phyloP scores from a whole-genome alignment of 2,888 invertebrate genomes.

The Liopterus haemorrhoidalis region DNA sequence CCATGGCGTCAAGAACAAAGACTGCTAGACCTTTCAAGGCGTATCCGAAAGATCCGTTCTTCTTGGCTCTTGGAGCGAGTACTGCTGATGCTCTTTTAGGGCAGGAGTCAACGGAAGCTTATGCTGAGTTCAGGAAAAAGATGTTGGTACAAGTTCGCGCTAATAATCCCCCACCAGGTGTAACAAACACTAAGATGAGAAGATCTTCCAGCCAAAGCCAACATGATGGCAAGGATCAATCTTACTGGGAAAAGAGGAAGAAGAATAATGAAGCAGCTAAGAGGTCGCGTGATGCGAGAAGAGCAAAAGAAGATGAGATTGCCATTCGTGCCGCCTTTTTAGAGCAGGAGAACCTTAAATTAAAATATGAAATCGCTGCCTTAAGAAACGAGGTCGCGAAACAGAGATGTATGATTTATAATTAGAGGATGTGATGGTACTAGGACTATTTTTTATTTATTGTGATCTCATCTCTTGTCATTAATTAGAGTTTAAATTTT shows the following conservation, averaged over 20 bases:
- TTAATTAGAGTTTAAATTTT: constrained; percentile 10
- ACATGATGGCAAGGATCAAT: constrained; percentile 58
- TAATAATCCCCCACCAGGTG: constrained; percentile 48
- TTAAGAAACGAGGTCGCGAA: constrained; percentile 59
- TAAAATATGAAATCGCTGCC: constrained; percentile 63
- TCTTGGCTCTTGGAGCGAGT: constrained; percentile 49
- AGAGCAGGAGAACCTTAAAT: constrained; percentile 78
- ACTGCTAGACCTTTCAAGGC: constrained; percentile 61
- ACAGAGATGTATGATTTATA: constrained; percentile 39
- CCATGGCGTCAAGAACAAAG: constrained; percentile 41
- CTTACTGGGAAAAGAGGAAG: constrained; percentile 80
- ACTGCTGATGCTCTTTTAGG: constrained; percentile 49
- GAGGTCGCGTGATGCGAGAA: constrained; percentile 81
- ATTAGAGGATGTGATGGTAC: constrained; percentile 5
- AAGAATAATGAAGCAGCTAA: constrained; percentile 96
- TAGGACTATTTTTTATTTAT: constrained; percentile 13
- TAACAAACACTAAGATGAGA: constrained; percentile 68
- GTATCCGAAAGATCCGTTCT: constrained; percentile 63
- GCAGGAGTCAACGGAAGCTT: constrained; percentile 60
- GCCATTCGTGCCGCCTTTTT: constrained; percentile 82
- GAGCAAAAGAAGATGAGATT: constrained; percentile 87
- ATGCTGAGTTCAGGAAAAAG: constrained; percentile 62
- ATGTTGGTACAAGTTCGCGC: constrained; percentile 53
- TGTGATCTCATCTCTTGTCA: constrained; percentile 18
- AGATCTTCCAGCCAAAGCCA: constrained; percentile 45